Conservation (phyloP, 2,888 invertebrate species). For the Labia minor region DNA sequence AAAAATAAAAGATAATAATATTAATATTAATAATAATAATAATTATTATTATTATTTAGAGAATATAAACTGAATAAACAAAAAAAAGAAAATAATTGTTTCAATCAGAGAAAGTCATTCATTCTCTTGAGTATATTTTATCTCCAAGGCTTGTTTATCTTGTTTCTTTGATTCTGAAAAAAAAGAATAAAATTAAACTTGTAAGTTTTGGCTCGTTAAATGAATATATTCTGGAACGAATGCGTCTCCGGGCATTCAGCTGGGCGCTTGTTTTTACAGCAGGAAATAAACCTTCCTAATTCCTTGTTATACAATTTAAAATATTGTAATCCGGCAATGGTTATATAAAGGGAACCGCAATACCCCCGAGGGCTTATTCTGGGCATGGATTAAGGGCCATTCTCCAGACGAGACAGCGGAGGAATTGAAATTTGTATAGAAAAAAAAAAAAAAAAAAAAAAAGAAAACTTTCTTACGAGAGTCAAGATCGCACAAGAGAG, state of each 20-base stretch:
- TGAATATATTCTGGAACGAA: neutral
- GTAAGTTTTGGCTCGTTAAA: neutral
- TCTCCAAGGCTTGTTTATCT: neutral
- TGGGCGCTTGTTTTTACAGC: neutral
- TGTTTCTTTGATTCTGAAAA: neutral
- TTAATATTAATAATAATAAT: too few species aligned
- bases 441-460: too few species aligned
- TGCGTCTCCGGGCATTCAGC: neutral
- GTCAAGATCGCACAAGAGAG: too few species aligned
- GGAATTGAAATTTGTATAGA: neutral
- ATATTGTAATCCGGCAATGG: slow-evolving; percentile 21
- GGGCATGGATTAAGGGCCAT: slow-evolving; percentile 3
- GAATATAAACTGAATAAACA: too few species aligned
- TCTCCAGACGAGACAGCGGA: neutral
- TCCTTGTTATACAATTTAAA: slow-evolving; percentile 25
- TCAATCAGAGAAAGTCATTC: too few species aligned
- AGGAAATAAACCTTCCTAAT: slow-evolving; percentile 19
- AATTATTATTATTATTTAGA: too few species aligned
- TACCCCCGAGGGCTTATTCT: neutral
- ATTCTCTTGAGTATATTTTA: neutral
- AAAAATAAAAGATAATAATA: too few species aligned
- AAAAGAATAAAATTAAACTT: neutral
- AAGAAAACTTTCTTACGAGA: slow-evolving; percentile 3
- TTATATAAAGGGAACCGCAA: neutral
- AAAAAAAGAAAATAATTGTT: too few species aligned